Evolutionary conservation across 1,140 invertebrate genomes (phyloP), one percentile per base, ranked within the genome.

Genomic region (Cydia pomonella): DNA sequence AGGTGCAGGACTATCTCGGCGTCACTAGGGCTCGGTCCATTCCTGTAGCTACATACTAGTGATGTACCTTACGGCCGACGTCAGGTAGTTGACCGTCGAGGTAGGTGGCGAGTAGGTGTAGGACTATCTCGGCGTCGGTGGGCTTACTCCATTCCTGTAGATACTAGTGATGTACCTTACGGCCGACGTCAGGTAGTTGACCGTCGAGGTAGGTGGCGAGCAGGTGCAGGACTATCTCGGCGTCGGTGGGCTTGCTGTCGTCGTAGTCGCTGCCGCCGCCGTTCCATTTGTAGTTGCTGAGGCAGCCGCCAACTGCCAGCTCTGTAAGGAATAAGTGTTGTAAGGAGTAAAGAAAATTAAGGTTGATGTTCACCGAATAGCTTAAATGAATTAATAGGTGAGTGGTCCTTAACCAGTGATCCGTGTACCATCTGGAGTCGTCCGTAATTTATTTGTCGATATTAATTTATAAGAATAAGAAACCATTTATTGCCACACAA

Each of bases 241-340:
- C 94, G 93, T 97, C 97, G 18, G 96, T 96, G 25, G 96, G 96
- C 77, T 96, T 92, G 78, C 95, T 93, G 62, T 95, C 94, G 75
- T 95, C 95, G 96, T 97, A 97, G 27, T 94, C 94, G 27, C 89
- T 87, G 13, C 95, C 95, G 38, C 97, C 97, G 76, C 94, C 92
- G 91, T 96, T 95, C 97, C 97, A 97, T 73, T 94, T 94, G 86
- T 95, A 97, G 71, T 95, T 95, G 84, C 96, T 96, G 93, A 97
- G 96, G 80, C 96, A 97, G 29, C 96, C 96, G 78, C 96, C 96
- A 79, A 94, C 95, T 1, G 95, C 95, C 33, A 97, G 91, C 79
- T 96, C 95, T 76, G 75, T 21, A 21, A 16, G 13, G 16, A 44
- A 44, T n/a, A n/a, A 12, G 38, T 41, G 9, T 41, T 13, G n/a